Percentiles rank a stretch among this genome's conserved stretches.
These are phyloP conservation scores for Muscicapa striata DNA, from an alignment of 2,797 vertebrate species.

Conservation along the genomic window DNA sequence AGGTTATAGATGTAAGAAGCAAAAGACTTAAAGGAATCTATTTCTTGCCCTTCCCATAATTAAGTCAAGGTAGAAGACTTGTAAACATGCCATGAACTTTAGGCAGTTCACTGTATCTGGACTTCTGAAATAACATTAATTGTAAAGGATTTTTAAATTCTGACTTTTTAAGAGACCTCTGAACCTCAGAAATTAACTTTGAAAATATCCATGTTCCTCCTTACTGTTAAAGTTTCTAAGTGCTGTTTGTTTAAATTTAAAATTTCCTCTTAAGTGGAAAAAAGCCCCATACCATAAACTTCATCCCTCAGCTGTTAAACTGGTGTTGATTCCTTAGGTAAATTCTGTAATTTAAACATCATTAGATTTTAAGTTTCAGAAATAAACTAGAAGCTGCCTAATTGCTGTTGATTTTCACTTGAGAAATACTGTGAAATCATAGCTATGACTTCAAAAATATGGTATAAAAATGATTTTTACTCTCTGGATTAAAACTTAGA, in stretches of 20 bases:
- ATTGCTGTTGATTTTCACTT: not conserved
- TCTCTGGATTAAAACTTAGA: not conserved
- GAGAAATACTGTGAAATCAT: not conserved
- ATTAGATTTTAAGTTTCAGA: slow-evolving; percentile 18
- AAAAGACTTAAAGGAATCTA: not conserved
- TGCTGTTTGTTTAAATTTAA: not conserved
- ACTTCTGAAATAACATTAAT: not conserved
- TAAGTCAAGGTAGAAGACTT: not conserved
- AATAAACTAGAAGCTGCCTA: slow-evolving; percentile 5
- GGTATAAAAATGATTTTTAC: not conserved
- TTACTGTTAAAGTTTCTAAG: not conserved
- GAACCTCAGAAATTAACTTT: not conserved
- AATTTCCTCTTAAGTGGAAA: not conserved
- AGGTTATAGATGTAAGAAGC: not conserved
- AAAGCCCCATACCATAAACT: not conserved
- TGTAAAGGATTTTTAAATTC: not conserved
- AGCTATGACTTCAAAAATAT: not conserved
- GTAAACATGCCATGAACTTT: not conserved
- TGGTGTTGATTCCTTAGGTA: slow-evolving; percentile 4
- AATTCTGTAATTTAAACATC: slow-evolving; percentile 31
- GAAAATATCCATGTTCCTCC: not conserved
- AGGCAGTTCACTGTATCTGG: not conserved
- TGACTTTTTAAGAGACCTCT: not conserved
- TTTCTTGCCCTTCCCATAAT: not conserved
- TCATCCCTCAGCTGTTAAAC: not conserved